A percentile compares a stretch with the other conserved stretches of the same genome.
phyloP scores from a whole-genome alignment of 2,888 invertebrate species.

The Trachelus stipa region DNA sequence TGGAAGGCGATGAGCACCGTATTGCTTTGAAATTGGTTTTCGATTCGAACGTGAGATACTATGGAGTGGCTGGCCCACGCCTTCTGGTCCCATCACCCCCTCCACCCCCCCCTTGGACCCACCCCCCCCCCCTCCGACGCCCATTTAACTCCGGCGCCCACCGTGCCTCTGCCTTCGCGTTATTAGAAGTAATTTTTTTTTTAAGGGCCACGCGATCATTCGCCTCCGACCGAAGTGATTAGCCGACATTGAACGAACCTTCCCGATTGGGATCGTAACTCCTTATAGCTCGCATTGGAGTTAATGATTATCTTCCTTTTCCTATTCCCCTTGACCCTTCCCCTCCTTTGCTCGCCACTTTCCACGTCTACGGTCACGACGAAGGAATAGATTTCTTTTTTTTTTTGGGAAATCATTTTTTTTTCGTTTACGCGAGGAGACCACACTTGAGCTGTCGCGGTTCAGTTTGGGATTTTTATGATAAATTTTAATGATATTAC shows the following conservation, averaged over 20 bases:
- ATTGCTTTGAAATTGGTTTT: slow-evolving; percentile 65
- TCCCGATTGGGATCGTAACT: neutral
- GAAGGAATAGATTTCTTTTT: too few species aligned
- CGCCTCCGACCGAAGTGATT: neutral
- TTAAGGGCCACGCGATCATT: neutral
- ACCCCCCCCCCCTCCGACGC: neutral
- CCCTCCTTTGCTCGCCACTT: neutral
- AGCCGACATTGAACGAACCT: neutral
- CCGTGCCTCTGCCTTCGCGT: slow-evolving; percentile 7
- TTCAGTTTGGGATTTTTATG: too few species aligned
- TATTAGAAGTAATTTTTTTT: slow-evolving; percentile 33
- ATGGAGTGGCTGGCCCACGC: slow-evolving; percentile 19
- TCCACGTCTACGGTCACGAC: neutral
- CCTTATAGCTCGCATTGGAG: neutral
- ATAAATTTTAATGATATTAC: too few species aligned
- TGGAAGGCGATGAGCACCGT: slow-evolving; percentile 55
- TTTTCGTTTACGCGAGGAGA: too few species aligned
- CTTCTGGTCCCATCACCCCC: slow-evolving; percentile 13
- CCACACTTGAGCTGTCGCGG: too few species aligned
- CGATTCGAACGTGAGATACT: slow-evolving; percentile 60
- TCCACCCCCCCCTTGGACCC: neutral
- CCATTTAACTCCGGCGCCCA: slow-evolving; percentile 3
- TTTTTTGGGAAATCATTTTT: too few species aligned
- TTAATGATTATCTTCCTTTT: neutral
- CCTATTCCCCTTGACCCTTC: neutral